Percentiles rank a stretch among this genome's conserved stretches.
Conservation (phyloP, 2,888 invertebrate genomes). For the Caenorhabditis wallacei region DNA sequence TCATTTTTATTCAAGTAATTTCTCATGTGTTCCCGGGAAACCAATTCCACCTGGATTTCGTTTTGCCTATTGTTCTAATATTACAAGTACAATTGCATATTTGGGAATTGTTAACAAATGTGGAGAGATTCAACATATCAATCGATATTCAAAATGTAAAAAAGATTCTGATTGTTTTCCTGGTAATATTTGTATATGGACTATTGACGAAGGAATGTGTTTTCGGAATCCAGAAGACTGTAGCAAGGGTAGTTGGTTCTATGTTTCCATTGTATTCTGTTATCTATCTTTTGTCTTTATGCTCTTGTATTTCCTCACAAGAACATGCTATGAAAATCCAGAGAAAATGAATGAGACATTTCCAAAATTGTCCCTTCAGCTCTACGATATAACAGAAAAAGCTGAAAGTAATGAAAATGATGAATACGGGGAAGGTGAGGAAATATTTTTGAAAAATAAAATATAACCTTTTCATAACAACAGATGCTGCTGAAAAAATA, state of each 20-base stretch:
- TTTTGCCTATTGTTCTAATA: slow-evolving; percentile 31
- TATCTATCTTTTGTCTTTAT: slow-evolving; percentile 11
- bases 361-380: background rate
- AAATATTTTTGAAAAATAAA: too few relatives aligned
- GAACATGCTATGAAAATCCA: slow-evolving; percentile 28
- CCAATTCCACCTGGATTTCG: slow-evolving; percentile 30
- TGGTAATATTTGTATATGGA: slow-evolving; percentile 23
- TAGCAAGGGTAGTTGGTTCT: background rate
- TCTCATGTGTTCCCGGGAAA: slow-evolving; percentile 18
- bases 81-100: slow-evolving; percentile 28
- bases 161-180: slow-evolving; percentile 14
- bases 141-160: background rate
- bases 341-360: background rate
- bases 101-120: slow-evolving; percentile 36
- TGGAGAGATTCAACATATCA: slow-evolving; percentile 21
- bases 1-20: slow-evolving; percentile 46
- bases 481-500: background rate
- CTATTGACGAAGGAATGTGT: slow-evolving; percentile 18
- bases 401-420: background rate
- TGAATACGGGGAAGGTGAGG: too few relatives aligned
- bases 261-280: background rate
- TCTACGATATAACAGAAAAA: background rate
- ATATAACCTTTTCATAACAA: too few relatives aligned
- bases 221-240: slow-evolving; percentile 38
- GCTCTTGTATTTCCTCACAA: slow-evolving; percentile 14